These are phyloP conservation scores for Antheraea pernyi DNA, from an alignment of 1,140 invertebrate genomes.

Conservation along the genomic window DNA sequence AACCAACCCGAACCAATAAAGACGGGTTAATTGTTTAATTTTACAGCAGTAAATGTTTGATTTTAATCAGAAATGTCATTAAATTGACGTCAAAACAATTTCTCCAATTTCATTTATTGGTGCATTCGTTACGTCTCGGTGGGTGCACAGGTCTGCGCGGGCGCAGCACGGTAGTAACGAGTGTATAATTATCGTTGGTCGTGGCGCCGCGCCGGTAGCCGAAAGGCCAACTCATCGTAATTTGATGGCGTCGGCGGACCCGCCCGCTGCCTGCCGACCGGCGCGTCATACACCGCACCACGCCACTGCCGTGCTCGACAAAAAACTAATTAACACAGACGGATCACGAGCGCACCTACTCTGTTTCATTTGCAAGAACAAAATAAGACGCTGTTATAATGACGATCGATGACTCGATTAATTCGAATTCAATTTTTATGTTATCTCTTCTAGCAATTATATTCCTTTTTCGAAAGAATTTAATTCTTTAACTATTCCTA, in stretches of 20 bases:
- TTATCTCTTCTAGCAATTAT: too few species aligned
- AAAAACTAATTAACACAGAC: conserved; percentile 77
- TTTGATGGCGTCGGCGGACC: conserved; percentile 72
- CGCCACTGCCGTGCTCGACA: conserved; percentile 34
- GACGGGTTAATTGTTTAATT: neutral
- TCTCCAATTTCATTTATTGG: conserved; percentile 45
- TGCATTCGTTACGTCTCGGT: conserved; percentile 35
- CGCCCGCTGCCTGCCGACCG: conserved; percentile 29
- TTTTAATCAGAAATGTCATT: conserved; percentile 16
- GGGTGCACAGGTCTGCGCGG: conserved; percentile 22
- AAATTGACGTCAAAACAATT: conserved; percentile 49
- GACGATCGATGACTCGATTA: conserved; percentile 22
- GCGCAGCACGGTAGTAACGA: conserved; percentile 74
- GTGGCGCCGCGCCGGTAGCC: conserved; percentile 62
- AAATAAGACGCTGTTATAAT: conserved; percentile 43
- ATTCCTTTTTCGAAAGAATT: too few species aligned
- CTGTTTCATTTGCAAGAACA: conserved; percentile 51
- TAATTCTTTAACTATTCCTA: too few species aligned
- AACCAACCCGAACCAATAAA: too few species aligned
- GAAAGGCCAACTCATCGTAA: conserved; percentile 76
- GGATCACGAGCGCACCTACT: conserved; percentile 48
- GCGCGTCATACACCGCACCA: too few species aligned
- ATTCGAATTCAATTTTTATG: conserved; percentile 17
- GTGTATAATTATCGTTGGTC: conserved; percentile 71
- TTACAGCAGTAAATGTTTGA: neutral